Base-by-base conservation (phyloP, 2,797 vertebrate species). In the Sebastes vulpes region DNA sequence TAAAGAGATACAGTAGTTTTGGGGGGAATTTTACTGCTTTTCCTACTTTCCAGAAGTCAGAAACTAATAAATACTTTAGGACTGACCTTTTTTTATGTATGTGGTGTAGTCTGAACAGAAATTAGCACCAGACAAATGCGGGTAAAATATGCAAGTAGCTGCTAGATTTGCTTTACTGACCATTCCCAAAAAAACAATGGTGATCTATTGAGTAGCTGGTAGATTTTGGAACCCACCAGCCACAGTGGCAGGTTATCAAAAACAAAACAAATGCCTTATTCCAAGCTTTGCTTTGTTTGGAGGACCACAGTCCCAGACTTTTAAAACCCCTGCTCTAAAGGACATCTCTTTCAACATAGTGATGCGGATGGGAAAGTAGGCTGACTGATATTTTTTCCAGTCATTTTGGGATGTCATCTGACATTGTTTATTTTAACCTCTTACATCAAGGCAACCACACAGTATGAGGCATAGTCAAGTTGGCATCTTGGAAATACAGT, bases 401-500 rank as follows among this genome's bases (percentile, higher is more conserved):
- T 35, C 52, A 66, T 82, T 67, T 72, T 32, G 6, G n/a, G 23
- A 61, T 57, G 54, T 67, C 72, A 81, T 67, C 52, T 77, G 65
- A 81, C 74, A 60, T 59, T 80, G 63, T 79, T 83, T 81, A 77
- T 71, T 66, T 67, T 52, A 67, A 64, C 54, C 69, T 72, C 68
- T 50, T 68, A 32, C 61, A 72, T 70, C 54, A 78, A 84, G 31
- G 32, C 23, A 77, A 67, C 78, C 81, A 60, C 65, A 69, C 54
- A 18, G 10, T 26, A 18, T 65, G 18, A 60, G 21, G 38, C 56
- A 69, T 23, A 67, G 11, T 50, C 21, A 50, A 23, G 6, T 42
- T 83, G 53, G 61, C 25, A 72, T 77, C 29, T 65, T 64, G 50
- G 50, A 81, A 88, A 75, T 46, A 28, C n/a, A 58, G 57, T 59